Conservation (phyloP, 92 coral and sea anemone genomes). For the Phenganax stokvisi region DNA sequence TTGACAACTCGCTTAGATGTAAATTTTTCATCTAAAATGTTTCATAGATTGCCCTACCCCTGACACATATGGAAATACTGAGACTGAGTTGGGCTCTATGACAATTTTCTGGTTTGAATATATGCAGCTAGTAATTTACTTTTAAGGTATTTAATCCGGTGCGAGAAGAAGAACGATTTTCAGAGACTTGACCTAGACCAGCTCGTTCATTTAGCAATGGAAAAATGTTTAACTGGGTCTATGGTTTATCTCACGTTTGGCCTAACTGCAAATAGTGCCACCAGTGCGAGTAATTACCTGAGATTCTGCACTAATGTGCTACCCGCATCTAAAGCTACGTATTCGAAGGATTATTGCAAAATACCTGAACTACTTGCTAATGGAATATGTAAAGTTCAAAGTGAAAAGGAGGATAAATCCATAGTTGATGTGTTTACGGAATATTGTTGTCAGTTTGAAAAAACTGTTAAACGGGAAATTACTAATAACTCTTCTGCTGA, state of each 20-base stretch:
- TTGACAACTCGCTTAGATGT: too few relatives aligned
- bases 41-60: too few relatives aligned
- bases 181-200: slow-evolving; percentile 43
- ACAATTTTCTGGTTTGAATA: neutral
- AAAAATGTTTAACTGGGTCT: slow-evolving; percentile 74
- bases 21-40: too few relatives aligned
- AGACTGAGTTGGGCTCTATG: too few relatives aligned
- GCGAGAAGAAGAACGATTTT: neutral
- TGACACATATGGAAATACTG: too few relatives aligned
- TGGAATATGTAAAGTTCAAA: slow-evolving; percentile 44
- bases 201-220: slow-evolving; percentile 66
- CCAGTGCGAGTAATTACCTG: slow-evolving; percentile 5
- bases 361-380: slow-evolving; percentile 60
- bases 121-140: neutral
- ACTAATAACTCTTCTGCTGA: neutral
- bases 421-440: slow-evolving; percentile 58
- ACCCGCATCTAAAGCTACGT: neutral
- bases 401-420: slow-evolving; percentile 38
- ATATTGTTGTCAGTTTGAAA: neutral
- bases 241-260: slow-evolving; percentile 64
- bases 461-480: neutral
- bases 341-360: neutral
- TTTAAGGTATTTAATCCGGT: slow-evolving; percentile 9
- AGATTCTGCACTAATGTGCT: neutral
- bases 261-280: slow-evolving; percentile 38